phyloP scores from a whole-genome alignment of 2,113 vertebrate species.

The Nothocercus nigrocapillus region DNA sequence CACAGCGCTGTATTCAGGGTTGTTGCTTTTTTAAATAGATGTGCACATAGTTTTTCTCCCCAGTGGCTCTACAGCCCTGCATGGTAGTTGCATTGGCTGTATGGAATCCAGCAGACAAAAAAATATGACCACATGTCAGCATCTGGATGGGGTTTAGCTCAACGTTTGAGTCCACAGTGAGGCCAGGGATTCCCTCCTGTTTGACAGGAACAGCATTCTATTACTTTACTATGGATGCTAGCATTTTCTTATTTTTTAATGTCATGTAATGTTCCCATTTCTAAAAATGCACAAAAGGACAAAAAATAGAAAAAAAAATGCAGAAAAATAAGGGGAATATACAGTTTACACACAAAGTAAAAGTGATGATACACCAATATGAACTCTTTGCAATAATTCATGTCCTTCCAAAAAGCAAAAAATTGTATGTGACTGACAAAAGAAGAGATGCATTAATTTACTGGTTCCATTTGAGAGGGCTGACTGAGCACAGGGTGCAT shows the following conservation, averaged over 20 bases:
- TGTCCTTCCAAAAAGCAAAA: neutral
- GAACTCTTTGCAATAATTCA: neutral
- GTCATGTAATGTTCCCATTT: neutral
- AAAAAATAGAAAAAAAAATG: neutral
- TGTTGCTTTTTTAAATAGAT: neutral
- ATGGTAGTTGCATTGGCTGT: slow-evolving; percentile 28
- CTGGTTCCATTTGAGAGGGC: neutral
- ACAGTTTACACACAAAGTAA: neutral
- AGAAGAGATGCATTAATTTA: neutral
- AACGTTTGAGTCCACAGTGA: slow-evolving; percentile 11
- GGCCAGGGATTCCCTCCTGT: slow-evolving; percentile 34
- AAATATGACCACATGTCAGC: slow-evolving; percentile 21
- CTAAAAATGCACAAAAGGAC: neutral
- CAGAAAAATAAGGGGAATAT: neutral
- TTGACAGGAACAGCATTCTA: slow-evolving; percentile 40
- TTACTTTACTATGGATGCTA: neutral
- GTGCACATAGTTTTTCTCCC: slow-evolving; percentile 45
- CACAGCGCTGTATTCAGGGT: neutral
- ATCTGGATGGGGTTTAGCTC: slow-evolving; percentile 54
- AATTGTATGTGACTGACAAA: neutral
- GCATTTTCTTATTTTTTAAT: neutral
- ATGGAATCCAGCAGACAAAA: slow-evolving; percentile 63
- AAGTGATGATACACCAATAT: neutral
- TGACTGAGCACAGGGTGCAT: neutral
- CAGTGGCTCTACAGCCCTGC: slow-evolving; percentile 23